phyloP scores from a whole-genome alignment of 2,797 vertebrate genomes.

The Discoglossus pictus region DNA sequence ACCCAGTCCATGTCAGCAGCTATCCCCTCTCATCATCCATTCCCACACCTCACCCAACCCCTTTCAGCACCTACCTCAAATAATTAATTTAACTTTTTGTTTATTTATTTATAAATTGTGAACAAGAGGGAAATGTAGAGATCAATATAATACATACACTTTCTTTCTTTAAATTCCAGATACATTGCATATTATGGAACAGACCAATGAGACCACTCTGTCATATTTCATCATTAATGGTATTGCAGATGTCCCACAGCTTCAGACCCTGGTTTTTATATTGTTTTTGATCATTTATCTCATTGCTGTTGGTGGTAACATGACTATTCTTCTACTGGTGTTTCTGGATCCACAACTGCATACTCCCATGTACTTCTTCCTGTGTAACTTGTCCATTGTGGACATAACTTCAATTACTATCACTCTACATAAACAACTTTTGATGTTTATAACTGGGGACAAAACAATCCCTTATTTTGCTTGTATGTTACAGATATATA shows the following conservation, averaged over 20 bases:
- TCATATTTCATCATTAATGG: conserved; percentile 17
- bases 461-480: not conserved
- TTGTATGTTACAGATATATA: conserved; percentile 27
- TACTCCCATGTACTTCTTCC: conserved; percentile 37
- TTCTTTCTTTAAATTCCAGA: too few relatives aligned
- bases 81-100: too few relatives aligned
- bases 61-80: too few relatives aligned
- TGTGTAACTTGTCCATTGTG: conserved; percentile 24
- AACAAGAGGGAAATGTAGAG: too few relatives aligned
- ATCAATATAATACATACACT: too few relatives aligned
- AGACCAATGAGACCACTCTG: not conserved
- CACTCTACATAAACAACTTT: conserved; percentile 19
- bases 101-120: too few relatives aligned
- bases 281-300: conserved; percentile 21
- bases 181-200: too few relatives aligned
- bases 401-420: conserved; percentile 22
- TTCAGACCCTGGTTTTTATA: conserved; percentile 16
- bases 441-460: conserved; percentile 4
- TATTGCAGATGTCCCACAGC: conserved; percentile 15
- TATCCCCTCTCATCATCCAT: too few relatives aligned
- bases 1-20: too few relatives aligned
- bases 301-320: conserved; percentile 4
- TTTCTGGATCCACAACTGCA: conserved; percentile 19
- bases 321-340: conserved; percentile 16
- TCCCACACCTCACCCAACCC: too few relatives aligned